Percentiles rank a stretch among this genome's conserved stretches.
Evolutionary conservation across 2,113 vertebrate species (phyloP).

Genomic region (Ameiurus melas): DNA sequence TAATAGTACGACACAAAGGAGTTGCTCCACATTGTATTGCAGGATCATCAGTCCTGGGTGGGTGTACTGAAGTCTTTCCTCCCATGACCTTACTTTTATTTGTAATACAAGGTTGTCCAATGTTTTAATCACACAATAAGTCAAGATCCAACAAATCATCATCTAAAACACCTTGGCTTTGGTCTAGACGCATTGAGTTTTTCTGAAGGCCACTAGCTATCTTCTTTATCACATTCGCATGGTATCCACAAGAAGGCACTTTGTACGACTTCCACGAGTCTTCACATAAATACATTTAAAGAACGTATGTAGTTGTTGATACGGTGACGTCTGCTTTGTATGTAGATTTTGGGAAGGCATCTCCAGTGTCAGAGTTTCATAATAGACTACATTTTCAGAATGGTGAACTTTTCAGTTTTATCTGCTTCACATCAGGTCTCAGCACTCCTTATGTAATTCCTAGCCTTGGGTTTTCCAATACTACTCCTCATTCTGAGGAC

Average conservation of each 20-base stretch:
- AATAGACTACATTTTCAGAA: neutral
- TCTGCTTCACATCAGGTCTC: neutral
- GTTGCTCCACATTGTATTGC: neutral
- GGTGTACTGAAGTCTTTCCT: neutral
- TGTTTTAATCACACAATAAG: neutral
- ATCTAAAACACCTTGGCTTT: neutral
- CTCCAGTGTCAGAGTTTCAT: neutral
- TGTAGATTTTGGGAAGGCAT: neutral
- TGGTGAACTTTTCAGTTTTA: neutral
- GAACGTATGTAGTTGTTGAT: too few species aligned
- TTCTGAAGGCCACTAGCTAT: neutral
- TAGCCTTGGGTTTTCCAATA: neutral
- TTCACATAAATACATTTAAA: neutral
- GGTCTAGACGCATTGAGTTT: neutral
- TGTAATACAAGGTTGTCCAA: neutral
- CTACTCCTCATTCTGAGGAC: neutral
- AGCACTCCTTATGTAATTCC: neutral
- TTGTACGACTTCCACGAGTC: neutral
- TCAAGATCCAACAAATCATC: neutral
- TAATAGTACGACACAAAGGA: neutral
- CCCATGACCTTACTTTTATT: neutral
- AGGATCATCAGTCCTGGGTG: neutral
- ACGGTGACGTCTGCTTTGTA: neutral
- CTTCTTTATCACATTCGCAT: neutral
- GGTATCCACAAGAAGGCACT: neutral